phyloP scores from a whole-genome alignment of 2,888 invertebrate genomes.

The Alentia gelatinosa region DNA sequence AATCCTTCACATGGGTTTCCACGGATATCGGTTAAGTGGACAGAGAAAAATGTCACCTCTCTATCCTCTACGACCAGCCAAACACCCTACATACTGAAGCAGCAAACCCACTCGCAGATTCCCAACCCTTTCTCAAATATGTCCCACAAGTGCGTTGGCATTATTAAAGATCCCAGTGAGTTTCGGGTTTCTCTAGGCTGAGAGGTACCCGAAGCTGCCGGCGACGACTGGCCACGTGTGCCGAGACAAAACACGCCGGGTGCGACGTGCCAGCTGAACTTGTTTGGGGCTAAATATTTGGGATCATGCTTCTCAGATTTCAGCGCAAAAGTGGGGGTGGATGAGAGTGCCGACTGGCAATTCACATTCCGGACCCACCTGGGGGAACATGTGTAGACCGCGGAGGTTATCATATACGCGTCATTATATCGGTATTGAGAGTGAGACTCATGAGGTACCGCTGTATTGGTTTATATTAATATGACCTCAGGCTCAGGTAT shows the following conservation, averaged over 20 bases:
- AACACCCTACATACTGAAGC: background rate
- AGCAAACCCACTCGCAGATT: background rate
- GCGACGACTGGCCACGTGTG: background rate
- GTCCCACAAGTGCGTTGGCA: background rate
- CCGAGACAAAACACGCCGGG: constrained; percentile 2
- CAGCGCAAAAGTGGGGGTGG: background rate
- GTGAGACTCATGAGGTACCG: too few species aligned
- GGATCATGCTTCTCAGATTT: background rate
- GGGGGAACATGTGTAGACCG: too few species aligned
- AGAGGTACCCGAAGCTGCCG: background rate
- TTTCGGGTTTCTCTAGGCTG: background rate
- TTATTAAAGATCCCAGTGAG: background rate
- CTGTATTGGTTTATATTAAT: too few species aligned
- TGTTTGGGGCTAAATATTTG: background rate
- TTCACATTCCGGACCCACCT: background rate
- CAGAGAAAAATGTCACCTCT: background rate
- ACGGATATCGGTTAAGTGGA: background rate
- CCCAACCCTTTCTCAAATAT: background rate
- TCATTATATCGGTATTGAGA: too few species aligned
- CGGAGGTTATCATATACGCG: too few species aligned
- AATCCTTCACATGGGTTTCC: too few species aligned
- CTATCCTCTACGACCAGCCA: background rate
- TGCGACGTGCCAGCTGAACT: background rate
- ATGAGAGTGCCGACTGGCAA: background rate
- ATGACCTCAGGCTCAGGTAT: too few species aligned